A percentile compares a stretch with the other conserved stretches of the same genome.
These are phyloP conservation scores for Pemphredon lugubris DNA, from an alignment of 2,888 invertebrate genomes.

Conservation along the genomic window DNA sequence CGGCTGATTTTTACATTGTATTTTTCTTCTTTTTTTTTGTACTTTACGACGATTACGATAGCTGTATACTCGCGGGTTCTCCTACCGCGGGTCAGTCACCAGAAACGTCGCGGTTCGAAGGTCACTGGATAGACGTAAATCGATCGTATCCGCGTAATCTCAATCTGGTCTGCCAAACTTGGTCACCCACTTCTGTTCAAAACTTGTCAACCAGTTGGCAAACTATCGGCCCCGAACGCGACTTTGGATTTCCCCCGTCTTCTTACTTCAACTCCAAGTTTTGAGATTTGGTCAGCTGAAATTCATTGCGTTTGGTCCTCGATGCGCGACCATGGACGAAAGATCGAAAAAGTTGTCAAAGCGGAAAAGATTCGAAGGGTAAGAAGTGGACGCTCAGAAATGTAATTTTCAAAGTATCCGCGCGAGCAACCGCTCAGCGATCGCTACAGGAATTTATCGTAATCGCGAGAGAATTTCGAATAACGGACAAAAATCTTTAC, in stretches of 20 bases:
- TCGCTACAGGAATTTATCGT: neutral
- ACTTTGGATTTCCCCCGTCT: slow-evolving; percentile 35
- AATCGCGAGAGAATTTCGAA: neutral
- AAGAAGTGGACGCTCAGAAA: slow-evolving; percentile 23
- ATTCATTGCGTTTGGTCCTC: slow-evolving; percentile 29
- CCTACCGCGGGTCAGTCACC: too few relatives aligned
- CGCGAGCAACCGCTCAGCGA: neutral
- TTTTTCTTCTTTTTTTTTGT: too few relatives aligned
- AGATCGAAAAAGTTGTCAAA: slow-evolving; percentile 42
- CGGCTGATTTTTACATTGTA: neutral
- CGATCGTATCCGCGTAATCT: slow-evolving; percentile 47
- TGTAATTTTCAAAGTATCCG: slow-evolving; percentile 25
- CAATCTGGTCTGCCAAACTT: slow-evolving; percentile 49
- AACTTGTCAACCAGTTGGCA: slow-evolving; percentile 66
- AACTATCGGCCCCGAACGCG: slow-evolving; percentile 50
- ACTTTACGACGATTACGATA: too few relatives aligned
- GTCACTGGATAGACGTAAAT: slow-evolving; percentile 33
- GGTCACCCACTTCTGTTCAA: slow-evolving; percentile 58
- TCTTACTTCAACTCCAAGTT: slow-evolving; percentile 10
- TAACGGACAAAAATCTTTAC: too few relatives aligned
- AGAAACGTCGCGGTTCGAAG: too few relatives aligned
- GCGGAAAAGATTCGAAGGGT: slow-evolving; percentile 1
- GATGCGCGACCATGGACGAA: slow-evolving; percentile 32
- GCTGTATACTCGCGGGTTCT: too few relatives aligned
- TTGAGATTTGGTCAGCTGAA: slow-evolving; percentile 52